Evolutionary conservation across 2,888 invertebrate species (phyloP).

Genomic region (Buathra laborator): DNA sequence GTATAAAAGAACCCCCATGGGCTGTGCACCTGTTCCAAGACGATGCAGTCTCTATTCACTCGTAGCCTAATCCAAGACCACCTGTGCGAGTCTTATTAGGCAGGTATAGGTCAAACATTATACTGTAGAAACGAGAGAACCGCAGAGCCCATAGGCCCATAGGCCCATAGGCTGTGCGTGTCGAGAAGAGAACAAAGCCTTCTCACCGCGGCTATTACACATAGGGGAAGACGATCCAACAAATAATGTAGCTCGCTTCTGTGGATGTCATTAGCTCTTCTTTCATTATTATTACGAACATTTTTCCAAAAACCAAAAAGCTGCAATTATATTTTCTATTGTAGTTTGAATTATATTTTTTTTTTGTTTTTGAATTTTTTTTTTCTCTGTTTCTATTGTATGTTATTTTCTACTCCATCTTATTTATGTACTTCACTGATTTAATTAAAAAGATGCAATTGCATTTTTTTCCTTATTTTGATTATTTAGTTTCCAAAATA

Average conservation of each 20-base stretch:
- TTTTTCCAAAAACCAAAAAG: too few relatives aligned
- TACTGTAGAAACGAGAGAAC: slow-evolving; percentile 4
- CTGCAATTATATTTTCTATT: too few relatives aligned
- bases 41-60: slow-evolving; percentile 35
- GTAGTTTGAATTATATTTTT: too few relatives aligned
- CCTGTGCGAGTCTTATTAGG: slow-evolving; percentile 26
- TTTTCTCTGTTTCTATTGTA: too few relatives aligned
- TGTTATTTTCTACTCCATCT: too few relatives aligned
- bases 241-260: background rate
- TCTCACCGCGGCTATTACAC: slow-evolving; percentile 19
- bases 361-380: too few relatives aligned
- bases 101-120: background rate
- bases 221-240: background rate
- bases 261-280: background rate
- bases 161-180: background rate
- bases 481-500: background rate
- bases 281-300: too few relatives aligned
- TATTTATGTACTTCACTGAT: background rate
- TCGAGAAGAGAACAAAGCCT: slow-evolving; percentile 20
- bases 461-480: background rate
- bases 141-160: background rate
- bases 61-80: slow-evolving; percentile 33
- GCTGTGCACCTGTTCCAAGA: slow-evolving; percentile 57
- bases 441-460: background rate
- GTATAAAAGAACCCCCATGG: slow-evolving; percentile 36